phyloP scores from a whole-genome alignment of 1,140 invertebrate species.

The Drosophila pruinosa region DNA sequence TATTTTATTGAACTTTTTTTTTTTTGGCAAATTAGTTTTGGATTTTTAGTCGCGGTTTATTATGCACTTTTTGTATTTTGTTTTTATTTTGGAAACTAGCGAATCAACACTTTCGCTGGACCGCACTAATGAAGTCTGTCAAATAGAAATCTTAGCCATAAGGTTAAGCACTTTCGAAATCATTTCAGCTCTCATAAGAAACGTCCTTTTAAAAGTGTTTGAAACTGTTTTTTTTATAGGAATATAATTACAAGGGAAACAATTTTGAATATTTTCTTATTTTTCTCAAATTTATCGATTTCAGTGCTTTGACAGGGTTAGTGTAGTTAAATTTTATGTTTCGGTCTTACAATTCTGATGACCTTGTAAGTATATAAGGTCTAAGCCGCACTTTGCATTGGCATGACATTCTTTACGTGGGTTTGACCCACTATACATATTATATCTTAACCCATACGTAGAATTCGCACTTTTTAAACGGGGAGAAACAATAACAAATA shows the following conservation, averaged over 20 bases:
- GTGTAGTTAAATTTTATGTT: background rate
- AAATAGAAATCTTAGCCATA: constrained; percentile 44
- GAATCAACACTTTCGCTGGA: constrained; percentile 48
- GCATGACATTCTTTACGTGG: constrained; percentile 9
- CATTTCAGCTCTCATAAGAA: background rate
- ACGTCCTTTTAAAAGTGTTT: no score
- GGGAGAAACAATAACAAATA: constrained; percentile 13
- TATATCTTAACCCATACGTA: constrained; percentile 27
- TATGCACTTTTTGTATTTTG: constrained; percentile 17
- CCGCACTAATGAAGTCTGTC: constrained; percentile 43
- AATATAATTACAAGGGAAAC: no score
- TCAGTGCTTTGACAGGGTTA: background rate
- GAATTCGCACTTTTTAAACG: constrained; percentile 24
- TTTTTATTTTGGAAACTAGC: constrained; percentile 12
- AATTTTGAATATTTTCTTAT: background rate
- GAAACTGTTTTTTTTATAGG: no score
- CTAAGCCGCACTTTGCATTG: background rate
- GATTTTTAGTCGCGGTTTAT: constrained; percentile 5
- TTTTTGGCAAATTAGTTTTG: constrained; percentile 14
- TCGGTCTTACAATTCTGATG: constrained; percentile 12
- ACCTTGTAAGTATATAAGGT: constrained; percentile 30
- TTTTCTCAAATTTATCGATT: background rate
- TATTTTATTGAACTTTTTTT: background rate
- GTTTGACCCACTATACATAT: constrained; percentile 40
- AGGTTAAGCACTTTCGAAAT: constrained; percentile 39